Base-by-base conservation (phyloP, 2,113 vertebrate genomes). In the Bujurquina vittata region DNA sequence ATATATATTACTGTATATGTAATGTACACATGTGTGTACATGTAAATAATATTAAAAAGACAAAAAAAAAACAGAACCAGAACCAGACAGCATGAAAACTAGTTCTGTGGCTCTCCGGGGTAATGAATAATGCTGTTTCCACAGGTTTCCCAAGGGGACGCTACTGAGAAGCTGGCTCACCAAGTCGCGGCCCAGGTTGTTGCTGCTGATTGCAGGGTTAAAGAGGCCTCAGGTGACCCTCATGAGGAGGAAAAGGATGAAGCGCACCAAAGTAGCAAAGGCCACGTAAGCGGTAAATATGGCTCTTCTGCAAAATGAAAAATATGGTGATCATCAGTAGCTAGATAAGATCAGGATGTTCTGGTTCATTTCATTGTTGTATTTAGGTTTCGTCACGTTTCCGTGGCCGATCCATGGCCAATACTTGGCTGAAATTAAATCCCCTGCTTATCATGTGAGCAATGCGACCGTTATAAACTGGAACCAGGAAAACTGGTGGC, bases 81-180 rank as follows among this genome's bases (percentile, higher is more conserved):
- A 62, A 12, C 35, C n/a, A 37, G 60, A 62, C 46, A 63, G 17
- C 35, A 22, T 8, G 3, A 35, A 7, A 3, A 4, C 43, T 14
- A 20, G 17, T n/a, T 37, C 0, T 29, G 17, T n/a, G 15, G 72
- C 23, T 1, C 12, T 43, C 20, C 15, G 14, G 57, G 5, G 18
- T 84, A 73, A 84, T 58, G 1, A 29, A 33, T 33, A 33, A 33
- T 33, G 17, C 26, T 85, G 57, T 58, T 84, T 83, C 87, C 43
- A 3, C 92, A 97, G 96, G 96, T 96, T 97, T 95, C 96, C 96
- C 92, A 96, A 96, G 88, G 96, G 96, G 94, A 96, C 96, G 93
- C 95, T 97, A 93, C 95, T 97, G 92, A 96, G 96, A 95, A 96
- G 96, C 95, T 97, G 96, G 96, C 96, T 97, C 92, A 96, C 96